Base-by-base conservation (phyloP, 92 coral and sea anemone genomes). In the Parazoanthus swiftii region DNA sequence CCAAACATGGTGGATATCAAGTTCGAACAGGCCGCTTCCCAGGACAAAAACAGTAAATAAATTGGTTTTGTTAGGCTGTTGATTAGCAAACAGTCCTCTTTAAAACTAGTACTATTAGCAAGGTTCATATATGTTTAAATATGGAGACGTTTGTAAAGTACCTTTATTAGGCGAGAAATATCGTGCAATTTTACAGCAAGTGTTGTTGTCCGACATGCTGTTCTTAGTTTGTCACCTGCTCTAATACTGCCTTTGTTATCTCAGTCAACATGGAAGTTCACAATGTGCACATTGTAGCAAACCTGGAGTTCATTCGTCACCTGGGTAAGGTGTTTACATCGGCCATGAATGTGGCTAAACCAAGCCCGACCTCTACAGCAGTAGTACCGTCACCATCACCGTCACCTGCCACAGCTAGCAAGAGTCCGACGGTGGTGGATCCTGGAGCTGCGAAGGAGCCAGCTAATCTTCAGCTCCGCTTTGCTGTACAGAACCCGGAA, bases 1-100 rank as follows among this genome's bases (percentile, higher is more conserved):
- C 94, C 92, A 46, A 95, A 97, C 89, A 97, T 97, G 98, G 89
- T 97, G 23, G 97, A 92, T n/a, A 85, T 97, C 46, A 89, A 94
- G 82, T 94, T 92, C 73, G 78, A 85, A 66, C 99, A 97, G 87
- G 89, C 94, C 6, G 81, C 88, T 25, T 89, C 86, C 72, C 95
- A 91, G 88, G 97, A 94, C 88, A 95, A 97, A 85, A 89, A 86
- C 13, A 91, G 99, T 97, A 90, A 89, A 92, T 39, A 39, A 59
- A 35, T 58, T 20, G n/a, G 8, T 33, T 25, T 25, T 8, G 16
- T 8, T 2, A 4, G 76, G n/a, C 38, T 66, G 66, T 44, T 75
- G 26, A 11, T 0, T 48, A n/a, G 50, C 50, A 5, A 46, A 46
- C 6, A 43, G 10, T 4, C 50, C 50, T 46, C 50, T 0, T 46